A percentile compares a stretch with the other conserved stretches of the same genome.
These are phyloP conservation scores for Keiferia lycopersicella DNA, from an alignment of 2,888 invertebrate genomes.

Conservation along the genomic window DNA sequence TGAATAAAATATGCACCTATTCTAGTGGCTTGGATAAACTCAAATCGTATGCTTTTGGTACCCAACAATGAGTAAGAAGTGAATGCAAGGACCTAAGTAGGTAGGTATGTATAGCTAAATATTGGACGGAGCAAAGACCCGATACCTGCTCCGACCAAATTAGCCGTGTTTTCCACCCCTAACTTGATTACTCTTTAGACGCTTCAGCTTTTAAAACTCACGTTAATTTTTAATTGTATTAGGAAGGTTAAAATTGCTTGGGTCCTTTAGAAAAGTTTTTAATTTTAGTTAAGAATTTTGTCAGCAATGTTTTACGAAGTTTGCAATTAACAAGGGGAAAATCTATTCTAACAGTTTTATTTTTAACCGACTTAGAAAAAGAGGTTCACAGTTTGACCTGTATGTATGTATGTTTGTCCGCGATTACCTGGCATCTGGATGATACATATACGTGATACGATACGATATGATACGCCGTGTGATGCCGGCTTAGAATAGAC, in stretches of 20 bases:
- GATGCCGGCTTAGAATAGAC: too few species aligned
- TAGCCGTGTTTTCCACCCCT: slow-evolving; percentile 42
- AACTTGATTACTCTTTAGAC: slow-evolving; percentile 50
- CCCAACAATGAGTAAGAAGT: background rate
- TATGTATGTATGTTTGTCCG: too few species aligned
- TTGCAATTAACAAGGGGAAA: too few species aligned
- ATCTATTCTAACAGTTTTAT: background rate
- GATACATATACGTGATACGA: too few species aligned
- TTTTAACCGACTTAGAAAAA: too few species aligned
- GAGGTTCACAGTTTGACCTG: too few species aligned
- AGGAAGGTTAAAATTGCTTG: background rate
- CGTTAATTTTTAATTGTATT: slow-evolving; percentile 8
- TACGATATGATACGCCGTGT: too few species aligned
- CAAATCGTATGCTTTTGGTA: background rate
- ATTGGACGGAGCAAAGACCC: slow-evolving; percentile 10
- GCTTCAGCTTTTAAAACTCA: slow-evolving; percentile 28
- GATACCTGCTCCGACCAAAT: slow-evolving; percentile 36
- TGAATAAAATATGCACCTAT: too few species aligned
- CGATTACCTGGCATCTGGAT: too few species aligned
- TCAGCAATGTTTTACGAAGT: background rate
- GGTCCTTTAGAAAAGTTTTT: background rate
- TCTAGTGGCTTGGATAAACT: too few species aligned
- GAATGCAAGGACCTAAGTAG: background rate
- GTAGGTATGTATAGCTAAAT: background rate
- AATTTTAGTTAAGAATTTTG: background rate